Evolutionary conservation across 1,140 invertebrate species (phyloP).

Genomic region (Reticulitermes speratus): DNA sequence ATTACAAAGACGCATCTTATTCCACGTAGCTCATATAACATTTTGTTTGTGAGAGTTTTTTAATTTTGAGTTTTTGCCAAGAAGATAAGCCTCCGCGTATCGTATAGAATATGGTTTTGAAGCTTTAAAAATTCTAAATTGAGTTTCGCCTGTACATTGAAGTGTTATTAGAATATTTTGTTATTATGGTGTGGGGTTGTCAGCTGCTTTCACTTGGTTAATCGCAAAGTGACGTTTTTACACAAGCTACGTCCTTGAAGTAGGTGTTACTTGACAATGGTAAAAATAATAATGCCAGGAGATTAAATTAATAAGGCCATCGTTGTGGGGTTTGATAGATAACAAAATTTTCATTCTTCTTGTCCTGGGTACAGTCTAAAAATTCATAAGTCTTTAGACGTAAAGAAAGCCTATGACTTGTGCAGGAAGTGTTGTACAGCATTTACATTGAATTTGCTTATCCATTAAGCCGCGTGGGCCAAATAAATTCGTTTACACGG

Average conservation of each 20-base stretch:
- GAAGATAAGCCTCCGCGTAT: background rate
- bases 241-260: background rate
- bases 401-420: too few species aligned
- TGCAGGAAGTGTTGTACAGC: too few species aligned
- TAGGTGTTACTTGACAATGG: background rate
- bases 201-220: background rate
- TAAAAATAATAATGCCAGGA: too few species aligned
- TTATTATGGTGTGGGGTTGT: background rate
- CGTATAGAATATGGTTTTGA: background rate
- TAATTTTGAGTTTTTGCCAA: background rate
- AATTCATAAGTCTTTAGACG: too few species aligned
- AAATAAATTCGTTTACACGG: too few species aligned
- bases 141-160: background rate
- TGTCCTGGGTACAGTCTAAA: too few species aligned
- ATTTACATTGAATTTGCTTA: too few species aligned
- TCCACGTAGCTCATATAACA: background rate
- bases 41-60: background rate
- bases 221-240: background rate
- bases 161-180: background rate
- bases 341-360: too few species aligned
- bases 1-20: background rate
- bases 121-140: background rate
- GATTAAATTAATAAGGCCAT: too few species aligned
- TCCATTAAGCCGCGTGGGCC: too few species aligned
- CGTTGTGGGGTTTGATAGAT: too few species aligned